Conservation (phyloP, 2,888 invertebrate species). For the Rhingia campestris region DNA sequence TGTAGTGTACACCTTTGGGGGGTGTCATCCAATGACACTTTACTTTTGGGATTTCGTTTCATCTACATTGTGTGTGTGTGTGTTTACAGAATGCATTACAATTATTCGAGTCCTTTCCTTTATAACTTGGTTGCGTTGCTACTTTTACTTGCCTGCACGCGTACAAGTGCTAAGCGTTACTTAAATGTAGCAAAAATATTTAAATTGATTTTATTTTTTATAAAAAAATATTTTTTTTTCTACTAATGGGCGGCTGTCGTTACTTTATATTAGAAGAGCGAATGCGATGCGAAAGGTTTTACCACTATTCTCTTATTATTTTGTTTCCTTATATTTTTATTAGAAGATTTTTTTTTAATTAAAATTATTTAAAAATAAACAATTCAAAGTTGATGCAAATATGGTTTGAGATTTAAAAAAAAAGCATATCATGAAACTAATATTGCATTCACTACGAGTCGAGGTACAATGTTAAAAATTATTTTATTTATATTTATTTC, state of each 20-base stretch:
- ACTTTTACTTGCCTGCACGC: too few species aligned
- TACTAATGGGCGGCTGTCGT: conserved; percentile 81
- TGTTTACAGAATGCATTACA: too few species aligned
- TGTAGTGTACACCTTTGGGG: conserved; percentile 8
- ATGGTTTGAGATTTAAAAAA: conserved; percentile 31
- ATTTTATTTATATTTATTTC: conserved; percentile 33
- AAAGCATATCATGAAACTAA: conserved; percentile 52
- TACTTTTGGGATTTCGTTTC: background rate
- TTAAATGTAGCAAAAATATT: conserved; percentile 32
- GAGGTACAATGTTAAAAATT: conserved; percentile 50
- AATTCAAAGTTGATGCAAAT: conserved; percentile 46
- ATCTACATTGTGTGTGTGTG: background rate
- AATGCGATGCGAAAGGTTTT: conserved; percentile 44
- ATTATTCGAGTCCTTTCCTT: background rate
- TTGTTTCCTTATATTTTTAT: background rate
- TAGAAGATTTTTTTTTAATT: background rate
- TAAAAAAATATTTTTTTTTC: conserved; percentile 44
- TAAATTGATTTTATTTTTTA: conserved; percentile 31
- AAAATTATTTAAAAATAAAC: conserved; percentile 26
- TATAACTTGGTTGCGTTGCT: background rate
- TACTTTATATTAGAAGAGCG: conserved; percentile 74
- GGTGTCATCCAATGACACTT: conserved; percentile 28
- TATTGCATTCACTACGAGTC: conserved; percentile 58
- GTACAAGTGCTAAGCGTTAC: too few species aligned
- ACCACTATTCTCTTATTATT: background rate